Base-by-base conservation (phyloP, 2,888 invertebrate species). In the Xestoiulus laeticollis region DNA sequence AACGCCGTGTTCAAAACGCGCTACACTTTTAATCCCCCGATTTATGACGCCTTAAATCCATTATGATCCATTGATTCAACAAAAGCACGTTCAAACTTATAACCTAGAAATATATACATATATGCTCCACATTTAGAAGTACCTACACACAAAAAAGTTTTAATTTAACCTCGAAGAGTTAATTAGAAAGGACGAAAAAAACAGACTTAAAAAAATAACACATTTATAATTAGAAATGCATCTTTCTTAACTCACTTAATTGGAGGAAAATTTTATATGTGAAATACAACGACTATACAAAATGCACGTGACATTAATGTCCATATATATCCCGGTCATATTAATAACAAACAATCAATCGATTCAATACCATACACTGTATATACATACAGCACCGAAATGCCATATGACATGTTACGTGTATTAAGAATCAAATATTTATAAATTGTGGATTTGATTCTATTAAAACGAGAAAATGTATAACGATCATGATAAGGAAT, bases 21-120 rank as follows among this genome's bases (percentile, higher is more conserved):
- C 78, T 78, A 78, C 78, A 78, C 78, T 78, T 78, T 26, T 78
- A 78, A 78, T 26, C 78, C 26, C 78, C 12, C 10, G 26, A 78
- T 78, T 78, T 78, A 78, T 78, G 30, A 78, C 78, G 30, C 78
- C 26, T 78, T 78, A 78, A 78, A 26, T 22, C 26, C 26, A 26
- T 78, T 26, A 22, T 78, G 26, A 78, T 78, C 78, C 30, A 26
- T 78, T 30, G 30, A 78, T 78, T 78, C 78, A 78, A 78, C 30
- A 30, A 30, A 68, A 68, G 10, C n/a, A 68, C n/a, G n/a, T n/a
- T 19, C 6, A 22, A 6, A 22, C 8, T 68, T 68, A 10, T 10
- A 68, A 68, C 19, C 1, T 19, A 5, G n/a, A 16, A n/a, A n/a
- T n/a, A n/a, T n/a, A n/a, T n/a, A n/a, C n/a, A n/a, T n/a, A n/a